These are phyloP conservation scores for Tethea ocularis DNA, from an alignment of 2,888 invertebrate species.

Conservation along the genomic window DNA sequence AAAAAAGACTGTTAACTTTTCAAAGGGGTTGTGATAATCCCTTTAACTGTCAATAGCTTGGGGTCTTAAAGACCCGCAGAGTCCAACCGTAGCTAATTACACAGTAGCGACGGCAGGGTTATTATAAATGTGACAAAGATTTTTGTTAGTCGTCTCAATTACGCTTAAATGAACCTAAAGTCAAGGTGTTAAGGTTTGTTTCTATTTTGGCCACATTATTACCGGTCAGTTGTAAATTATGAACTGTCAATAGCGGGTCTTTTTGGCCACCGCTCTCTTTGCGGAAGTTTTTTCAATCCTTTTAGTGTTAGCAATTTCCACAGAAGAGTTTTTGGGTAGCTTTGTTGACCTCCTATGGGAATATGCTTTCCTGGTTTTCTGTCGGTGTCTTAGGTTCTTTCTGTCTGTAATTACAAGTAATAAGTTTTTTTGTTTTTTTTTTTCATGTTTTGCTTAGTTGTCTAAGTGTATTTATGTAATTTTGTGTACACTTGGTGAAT, in stretches of 20 bases:
- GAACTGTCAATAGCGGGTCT: conserved; percentile 5
- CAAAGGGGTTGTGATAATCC: conserved; percentile 32
- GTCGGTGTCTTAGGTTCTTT: not conserved
- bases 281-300: not conserved
- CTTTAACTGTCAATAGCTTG: conserved; percentile 29
- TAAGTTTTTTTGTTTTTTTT: too few relatives aligned
- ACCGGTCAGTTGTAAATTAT: conserved; percentile 17
- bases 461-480: too few relatives aligned
- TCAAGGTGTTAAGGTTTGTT: not conserved
- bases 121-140: not conserved
- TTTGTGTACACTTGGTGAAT: too few relatives aligned
- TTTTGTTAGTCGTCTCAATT: not conserved
- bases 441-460: too few relatives aligned
- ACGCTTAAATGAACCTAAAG: not conserved
- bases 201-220: not conserved
- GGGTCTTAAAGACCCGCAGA: conserved; percentile 26
- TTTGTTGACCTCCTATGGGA: not conserved
- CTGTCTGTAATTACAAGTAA: too few relatives aligned
- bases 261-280: conserved; percentile 7
- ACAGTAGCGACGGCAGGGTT: conserved; percentile 21
- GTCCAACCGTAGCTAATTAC: conserved; percentile 16
- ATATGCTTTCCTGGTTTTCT: not conserved
- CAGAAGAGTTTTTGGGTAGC: not conserved
- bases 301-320: not conserved
- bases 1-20: conserved; percentile 18